phyloP scores from a whole-genome alignment of 2,113 vertebrate genomes.

The Paedocypris sp. region DNA sequence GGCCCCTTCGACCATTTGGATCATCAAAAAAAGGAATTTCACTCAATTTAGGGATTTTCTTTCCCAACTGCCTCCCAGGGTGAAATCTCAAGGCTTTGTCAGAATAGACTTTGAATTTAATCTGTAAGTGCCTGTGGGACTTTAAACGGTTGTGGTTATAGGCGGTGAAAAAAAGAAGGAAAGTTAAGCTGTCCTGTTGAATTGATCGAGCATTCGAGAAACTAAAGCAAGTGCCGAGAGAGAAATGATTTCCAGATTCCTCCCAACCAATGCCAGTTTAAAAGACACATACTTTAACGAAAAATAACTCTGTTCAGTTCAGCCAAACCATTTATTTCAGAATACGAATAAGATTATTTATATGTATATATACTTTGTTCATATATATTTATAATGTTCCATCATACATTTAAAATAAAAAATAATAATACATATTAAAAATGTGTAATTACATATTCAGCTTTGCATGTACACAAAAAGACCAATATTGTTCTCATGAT shows the following conservation, averaged over 20 bases:
- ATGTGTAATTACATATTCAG: too few species aligned
- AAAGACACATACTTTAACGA: constrained; percentile 59
- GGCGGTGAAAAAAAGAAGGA: constrained; percentile 46
- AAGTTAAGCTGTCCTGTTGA: constrained; percentile 69
- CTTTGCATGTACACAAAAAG: too few species aligned
- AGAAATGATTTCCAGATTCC: constrained; percentile 70
- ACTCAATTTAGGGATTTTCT: constrained; percentile 37
- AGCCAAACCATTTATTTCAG: too few species aligned
- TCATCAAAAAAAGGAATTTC: constrained; percentile 27
- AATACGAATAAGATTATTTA: too few species aligned
- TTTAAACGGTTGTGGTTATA: constrained; percentile 51
- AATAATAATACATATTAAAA: too few species aligned
- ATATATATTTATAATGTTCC: too few species aligned
- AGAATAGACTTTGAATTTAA: constrained; percentile 53
- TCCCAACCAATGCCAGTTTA: constrained; percentile 51
- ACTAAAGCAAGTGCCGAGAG: constrained; percentile 59
- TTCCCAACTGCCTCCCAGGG: constrained; percentile 49
- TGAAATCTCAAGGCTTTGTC: constrained; percentile 54
- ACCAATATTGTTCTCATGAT: too few species aligned
- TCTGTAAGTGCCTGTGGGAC: constrained; percentile 57
- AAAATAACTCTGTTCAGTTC: constrained; percentile 60
- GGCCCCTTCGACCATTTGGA: constrained; percentile 30
- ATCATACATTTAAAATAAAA: too few species aligned
- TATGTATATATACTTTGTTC: too few species aligned
- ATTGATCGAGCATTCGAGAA: constrained; percentile 72